phyloP scores from a whole-genome alignment of 2,797 vertebrate species.

The Xiphophorus birchmanni region DNA sequence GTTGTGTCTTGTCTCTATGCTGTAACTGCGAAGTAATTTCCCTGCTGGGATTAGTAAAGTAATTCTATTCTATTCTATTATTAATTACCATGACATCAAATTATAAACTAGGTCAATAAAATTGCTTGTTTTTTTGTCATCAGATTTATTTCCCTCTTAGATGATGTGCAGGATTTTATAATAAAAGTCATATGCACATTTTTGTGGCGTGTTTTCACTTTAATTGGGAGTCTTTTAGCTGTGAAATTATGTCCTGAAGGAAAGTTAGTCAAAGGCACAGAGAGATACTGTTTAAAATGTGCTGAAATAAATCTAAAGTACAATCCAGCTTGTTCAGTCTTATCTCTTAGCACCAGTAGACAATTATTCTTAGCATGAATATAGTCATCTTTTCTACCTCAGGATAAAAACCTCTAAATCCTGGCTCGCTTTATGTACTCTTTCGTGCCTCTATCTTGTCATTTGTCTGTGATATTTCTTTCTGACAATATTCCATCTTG shows the following conservation, averaged over 20 bases:
- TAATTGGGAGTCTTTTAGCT: constrained; percentile 41
- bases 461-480: constrained; percentile 2
- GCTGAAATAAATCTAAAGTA: constrained; percentile 36
- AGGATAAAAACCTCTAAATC: constrained; percentile 33
- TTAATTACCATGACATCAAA: constrained; percentile 23
- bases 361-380: constrained; percentile 46
- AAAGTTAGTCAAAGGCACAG: constrained; percentile 23
- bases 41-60: too few species aligned
- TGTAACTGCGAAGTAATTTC: too few species aligned
- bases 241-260: constrained; percentile 48
- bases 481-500: neutral
- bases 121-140: constrained; percentile 11
- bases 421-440: neutral
- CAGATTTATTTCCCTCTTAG: constrained; percentile 5
- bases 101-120: neutral
- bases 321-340: constrained; percentile 33
- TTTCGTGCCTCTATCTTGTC: neutral
- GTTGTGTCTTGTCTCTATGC: too few species aligned
- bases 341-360: constrained; percentile 36
- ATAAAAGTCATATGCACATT: constrained; percentile 22
- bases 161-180: constrained; percentile 21
- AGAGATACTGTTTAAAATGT: constrained; percentile 28
- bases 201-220: constrained; percentile 38
- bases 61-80: too few species aligned
- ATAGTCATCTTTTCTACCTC: constrained; percentile 26